Percentiles rank a stretch among this genome's conserved stretches.
phyloP scores from a whole-genome alignment of 2,797 vertebrate genomes.

The Lepilemur septentrionalis region DNA sequence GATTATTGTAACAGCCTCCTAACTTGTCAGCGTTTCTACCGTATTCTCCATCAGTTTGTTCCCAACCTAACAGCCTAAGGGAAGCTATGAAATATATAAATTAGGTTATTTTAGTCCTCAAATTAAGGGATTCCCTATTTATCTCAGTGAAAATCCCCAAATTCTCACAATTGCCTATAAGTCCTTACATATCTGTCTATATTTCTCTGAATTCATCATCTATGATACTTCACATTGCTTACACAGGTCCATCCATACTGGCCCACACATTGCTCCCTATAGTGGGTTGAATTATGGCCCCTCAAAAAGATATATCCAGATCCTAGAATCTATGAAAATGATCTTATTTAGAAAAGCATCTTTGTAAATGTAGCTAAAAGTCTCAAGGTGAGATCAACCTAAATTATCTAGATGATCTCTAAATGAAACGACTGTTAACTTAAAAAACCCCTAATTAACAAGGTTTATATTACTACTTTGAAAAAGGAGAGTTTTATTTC shows the following conservation, averaged over 20 bases:
- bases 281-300: neutral
- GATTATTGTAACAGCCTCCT: neutral
- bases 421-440: neutral
- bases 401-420: neutral
- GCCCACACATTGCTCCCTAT: neutral
- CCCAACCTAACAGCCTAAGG: neutral
- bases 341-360: neutral
- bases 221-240: neutral
- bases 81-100: neutral
- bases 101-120: neutral
- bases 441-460: neutral
- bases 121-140: neutral
- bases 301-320: neutral
- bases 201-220: neutral
- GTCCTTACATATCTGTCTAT: neutral
- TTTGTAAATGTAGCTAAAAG: neutral
- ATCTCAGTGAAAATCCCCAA: neutral
- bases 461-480: neutral
- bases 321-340: neutral
- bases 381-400: neutral
- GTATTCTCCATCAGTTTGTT: neutral
- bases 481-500: neutral
- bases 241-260: neutral
- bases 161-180: neutral
- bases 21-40: neutral